phyloP scores from a whole-genome alignment of 2,888 invertebrate genomes.

The Aleiodes leptofemur region DNA sequence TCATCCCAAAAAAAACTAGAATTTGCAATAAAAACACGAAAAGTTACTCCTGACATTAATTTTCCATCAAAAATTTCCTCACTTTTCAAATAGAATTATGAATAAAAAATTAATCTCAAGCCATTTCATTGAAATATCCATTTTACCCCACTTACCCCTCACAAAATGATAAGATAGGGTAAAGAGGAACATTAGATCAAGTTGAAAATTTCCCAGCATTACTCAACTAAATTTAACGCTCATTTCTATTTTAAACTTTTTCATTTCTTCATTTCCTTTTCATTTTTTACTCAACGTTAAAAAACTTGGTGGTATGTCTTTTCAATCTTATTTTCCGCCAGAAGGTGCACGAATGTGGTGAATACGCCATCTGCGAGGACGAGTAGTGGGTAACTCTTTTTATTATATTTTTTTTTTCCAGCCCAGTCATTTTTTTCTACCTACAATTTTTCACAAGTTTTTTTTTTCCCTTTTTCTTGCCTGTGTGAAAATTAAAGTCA shows the following conservation, averaged over 20 bases:
- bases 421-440: conserved; percentile 1
- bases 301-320: conserved; percentile 16
- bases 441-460: conserved; percentile 9
- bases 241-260: conserved; percentile 8
- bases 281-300: neutral
- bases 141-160: no score
- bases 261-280: conserved; percentile 11
- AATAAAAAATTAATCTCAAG: no score
- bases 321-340: conserved; percentile 36
- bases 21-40: no score
- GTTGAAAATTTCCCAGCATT: neutral
- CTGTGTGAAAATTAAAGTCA: conserved; percentile 38
- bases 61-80: no score
- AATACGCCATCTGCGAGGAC: conserved; percentile 34
- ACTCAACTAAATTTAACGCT: conserved; percentile 3
- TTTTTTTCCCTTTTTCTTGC: neutral
- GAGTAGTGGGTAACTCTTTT: conserved; percentile 15
- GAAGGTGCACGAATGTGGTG: conserved; percentile 29
- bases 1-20: no score
- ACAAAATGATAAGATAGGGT: no score
- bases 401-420: neutral
- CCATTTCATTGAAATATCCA: no score
- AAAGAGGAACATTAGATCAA: no score
- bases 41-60: no score
- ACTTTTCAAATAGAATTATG: no score